These are phyloP conservation scores for Cyphomyrus plagiostoma DNA, from an alignment of 2,113 vertebrate genomes.

Conservation along the genomic window DNA sequence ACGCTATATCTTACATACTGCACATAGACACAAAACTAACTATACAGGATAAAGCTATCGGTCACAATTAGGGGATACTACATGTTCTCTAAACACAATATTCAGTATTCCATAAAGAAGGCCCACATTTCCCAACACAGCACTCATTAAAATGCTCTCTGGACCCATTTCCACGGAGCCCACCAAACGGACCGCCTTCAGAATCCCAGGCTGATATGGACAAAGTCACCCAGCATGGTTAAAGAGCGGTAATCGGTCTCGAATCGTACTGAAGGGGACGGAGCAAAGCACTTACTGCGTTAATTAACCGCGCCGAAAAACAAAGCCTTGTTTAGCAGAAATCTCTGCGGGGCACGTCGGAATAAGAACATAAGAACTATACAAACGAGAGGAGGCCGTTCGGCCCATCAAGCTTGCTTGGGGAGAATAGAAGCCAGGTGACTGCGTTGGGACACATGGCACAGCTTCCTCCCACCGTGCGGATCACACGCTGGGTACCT, in stretches of 20 bases:
- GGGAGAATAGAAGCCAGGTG: not conserved
- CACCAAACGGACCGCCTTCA: not conserved
- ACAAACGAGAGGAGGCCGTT: too few relatives aligned
- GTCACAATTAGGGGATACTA: not conserved
- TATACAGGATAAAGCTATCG: not conserved
- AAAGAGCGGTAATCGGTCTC: not conserved
- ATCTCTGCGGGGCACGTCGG: not conserved
- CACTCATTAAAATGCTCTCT: slow-evolving; percentile 4
- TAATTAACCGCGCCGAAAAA: not conserved
- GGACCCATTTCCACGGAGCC: not conserved
- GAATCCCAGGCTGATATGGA: not conserved
- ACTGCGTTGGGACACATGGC: not conserved
- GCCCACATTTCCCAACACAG: not conserved
- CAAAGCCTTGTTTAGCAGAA: not conserved
- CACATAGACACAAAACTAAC: not conserved
- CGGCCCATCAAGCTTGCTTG: too few relatives aligned
- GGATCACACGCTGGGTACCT: not conserved
- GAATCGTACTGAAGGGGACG: not conserved
- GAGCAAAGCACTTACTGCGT: not conserved
- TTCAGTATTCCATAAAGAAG: not conserved
- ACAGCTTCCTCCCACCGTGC: not conserved
- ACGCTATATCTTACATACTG: not conserved
- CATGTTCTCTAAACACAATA: not conserved
- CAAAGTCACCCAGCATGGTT: not conserved
- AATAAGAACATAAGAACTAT: too few relatives aligned